phyloP scores from a whole-genome alignment of 2,888 invertebrate genomes.

The Carabus problematicus region DNA sequence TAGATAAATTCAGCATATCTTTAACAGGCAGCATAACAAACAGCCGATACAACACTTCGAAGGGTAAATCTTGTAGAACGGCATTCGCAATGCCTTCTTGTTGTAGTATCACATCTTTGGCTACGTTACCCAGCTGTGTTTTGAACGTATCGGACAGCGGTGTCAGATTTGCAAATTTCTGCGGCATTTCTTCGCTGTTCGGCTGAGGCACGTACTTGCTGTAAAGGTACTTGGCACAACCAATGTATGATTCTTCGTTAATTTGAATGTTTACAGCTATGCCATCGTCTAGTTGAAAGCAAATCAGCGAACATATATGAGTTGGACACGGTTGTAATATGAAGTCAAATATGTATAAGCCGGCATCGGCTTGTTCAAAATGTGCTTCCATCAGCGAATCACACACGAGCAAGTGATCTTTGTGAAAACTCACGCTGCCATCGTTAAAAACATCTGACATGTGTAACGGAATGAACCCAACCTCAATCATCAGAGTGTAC shows the following conservation, averaged over 20 bases:
- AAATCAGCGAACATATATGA: constrained; percentile 50
- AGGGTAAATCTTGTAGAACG: constrained; percentile 44
- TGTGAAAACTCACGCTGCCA: constrained; percentile 49
- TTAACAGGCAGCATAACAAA: constrained; percentile 33
- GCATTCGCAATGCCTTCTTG: constrained; percentile 18
- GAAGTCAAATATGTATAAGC: constrained; percentile 49
- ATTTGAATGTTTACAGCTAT: constrained; percentile 54
- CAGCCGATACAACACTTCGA: constrained; percentile 45
- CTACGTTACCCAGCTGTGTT: constrained; percentile 52
- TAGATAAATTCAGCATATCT: constrained; percentile 31
- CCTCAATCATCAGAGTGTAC: constrained; percentile 56
- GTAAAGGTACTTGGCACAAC: constrained; percentile 52
- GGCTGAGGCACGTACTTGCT: constrained; percentile 49
- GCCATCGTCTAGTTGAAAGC: constrained; percentile 51
- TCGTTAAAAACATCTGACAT: constrained; percentile 44
- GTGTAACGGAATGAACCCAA: constrained; percentile 54
- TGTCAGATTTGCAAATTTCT: constrained; percentile 53
- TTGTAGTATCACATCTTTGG: constrained; percentile 50
- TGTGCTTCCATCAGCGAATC: constrained; percentile 49
- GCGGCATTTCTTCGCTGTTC: constrained; percentile 17
- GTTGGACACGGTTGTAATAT: constrained; percentile 49
- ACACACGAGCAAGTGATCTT: constrained; percentile 48
- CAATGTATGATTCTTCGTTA: constrained; percentile 45
- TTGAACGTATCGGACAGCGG: constrained; percentile 54
- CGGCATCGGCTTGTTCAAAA: constrained; percentile 46